Base-by-base conservation (phyloP, 1,140 invertebrate species). In the Vanessa atalanta region DNA sequence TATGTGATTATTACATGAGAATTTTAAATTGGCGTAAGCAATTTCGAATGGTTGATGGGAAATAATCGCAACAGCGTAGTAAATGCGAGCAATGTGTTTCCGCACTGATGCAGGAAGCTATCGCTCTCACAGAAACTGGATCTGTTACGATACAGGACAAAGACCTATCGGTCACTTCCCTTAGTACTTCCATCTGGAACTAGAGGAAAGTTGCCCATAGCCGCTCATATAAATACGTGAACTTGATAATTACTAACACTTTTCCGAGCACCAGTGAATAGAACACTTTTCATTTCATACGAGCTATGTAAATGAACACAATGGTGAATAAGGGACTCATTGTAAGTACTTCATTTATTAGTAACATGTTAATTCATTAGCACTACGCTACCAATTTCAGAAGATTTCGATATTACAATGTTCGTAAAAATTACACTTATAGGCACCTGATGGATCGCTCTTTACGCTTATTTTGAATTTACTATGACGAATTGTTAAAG, bases 111-210 rank as follows among this genome's bases (percentile, higher is more conserved):
- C 79, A 88, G 86, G 87, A 88, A 90, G 73, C 76, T 69, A 69
- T 47, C 79, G 68, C 75, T 86, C 80, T 85, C 78, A 61, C 65
- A 74, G 73, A 76, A 87, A 89, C 88, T 89, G 81, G 89, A 88
- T 87, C 83, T 79, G 83, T 90, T 85, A 83, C 81, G 84, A 78
- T 75, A 72, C 86, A 89, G 90, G 89, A 92, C 90, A 93, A 91
- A 91, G 89, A 93, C 88, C 89, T 85, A 84, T 82, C 82, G 87
- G 85, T 86, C 88, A 90, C 81, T 91, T 90, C 88, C 90, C 87
- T 82, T 47, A 75, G 73, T 70, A 77, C 76, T 74, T 73, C 75
- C 79, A 83, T 88, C 85, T 87, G 82, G 87, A 88, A 70, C 80
- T 77, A 63, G 78, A 90, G 88, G 90, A 91, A 93, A 90, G 88